Evolutionary conservation across 2,888 invertebrate species (phyloP), one percentile per base, ranked within the genome.

Genomic region (Amaurobius ferox): DNA sequence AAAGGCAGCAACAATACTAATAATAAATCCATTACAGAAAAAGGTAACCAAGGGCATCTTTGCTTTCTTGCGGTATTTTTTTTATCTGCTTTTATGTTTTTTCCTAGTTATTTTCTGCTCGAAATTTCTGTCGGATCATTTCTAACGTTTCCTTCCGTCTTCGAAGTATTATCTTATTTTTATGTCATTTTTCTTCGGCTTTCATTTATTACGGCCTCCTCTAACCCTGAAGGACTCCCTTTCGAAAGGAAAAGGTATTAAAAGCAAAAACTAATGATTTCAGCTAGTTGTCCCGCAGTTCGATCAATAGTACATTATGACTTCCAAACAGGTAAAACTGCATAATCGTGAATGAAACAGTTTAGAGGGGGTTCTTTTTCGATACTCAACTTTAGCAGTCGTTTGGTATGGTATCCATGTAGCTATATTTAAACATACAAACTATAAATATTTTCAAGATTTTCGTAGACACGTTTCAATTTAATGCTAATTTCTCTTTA

Each of bases 331-430:
- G 26, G 32, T 44, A 76, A 70, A 68, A 76, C 40, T 76, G 81
- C 48, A 76, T 81, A 81, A 81, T 81, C 76, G 70, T 81, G 81
- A 76, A 81, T 81, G 44, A 76, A 76, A 81, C 76, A 62, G 76
- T 81, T 68, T 61, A 44, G 23, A 1, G 6, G 40, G 39, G 16
- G 55, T 55, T 55, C 70, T 23, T 55, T 55, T 0, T 6, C 23
- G 3, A 55, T 23, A 55, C 23, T 23, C 1, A 55, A 55, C 23
- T 55, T 23, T 55, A 1, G 5, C 7, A 5, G 55, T 23, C 11
- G 6, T 44, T 16, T 7, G 44, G 16, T 7, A 5, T 7, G 13
- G 44, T 2, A 16, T 44, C 2, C 44, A 44, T 16, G n/a, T 44
- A 44, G 6, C 6, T 44, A 48, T 79, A 35, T 35, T 7, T 35